Evolutionary conservation across 2,888 invertebrate genomes (phyloP).

Genomic region (Metacarcinus magister): DNA sequence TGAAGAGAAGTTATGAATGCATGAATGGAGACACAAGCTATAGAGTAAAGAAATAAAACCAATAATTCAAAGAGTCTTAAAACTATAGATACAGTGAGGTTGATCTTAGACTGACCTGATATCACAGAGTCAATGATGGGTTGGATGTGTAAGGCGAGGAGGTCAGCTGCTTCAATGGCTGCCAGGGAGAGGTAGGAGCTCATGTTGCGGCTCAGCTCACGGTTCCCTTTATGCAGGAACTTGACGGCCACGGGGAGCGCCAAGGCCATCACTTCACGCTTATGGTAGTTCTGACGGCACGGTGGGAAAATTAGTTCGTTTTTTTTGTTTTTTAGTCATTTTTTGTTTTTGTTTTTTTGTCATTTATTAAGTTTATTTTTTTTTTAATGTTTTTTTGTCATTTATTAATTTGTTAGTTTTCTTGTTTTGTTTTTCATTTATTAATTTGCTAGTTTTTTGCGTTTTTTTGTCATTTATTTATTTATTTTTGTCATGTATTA

Average conservation of each 20-base stretch:
- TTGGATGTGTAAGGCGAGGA: constrained; percentile 94
- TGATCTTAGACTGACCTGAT: constrained; percentile 87
- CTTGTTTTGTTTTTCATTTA: no score
- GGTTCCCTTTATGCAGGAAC: constrained; percentile 95
- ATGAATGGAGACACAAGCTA: neutral
- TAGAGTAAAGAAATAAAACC: neutral
- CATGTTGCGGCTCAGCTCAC: constrained; percentile 94
- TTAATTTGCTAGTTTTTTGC: no score
- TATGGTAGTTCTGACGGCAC: constrained; percentile 88
- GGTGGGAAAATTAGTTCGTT: constrained; percentile 75
- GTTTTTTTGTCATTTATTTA: neutral
- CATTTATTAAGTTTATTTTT: neutral
- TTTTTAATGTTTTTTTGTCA: no score
- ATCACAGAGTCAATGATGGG: constrained; percentile 96
- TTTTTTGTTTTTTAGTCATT: neutral
- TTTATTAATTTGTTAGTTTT: no score
- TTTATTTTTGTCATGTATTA: neutral
- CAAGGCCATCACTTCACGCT: constrained; percentile 91
- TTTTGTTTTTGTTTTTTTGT: no score
- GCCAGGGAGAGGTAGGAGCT: constrained; percentile 96
- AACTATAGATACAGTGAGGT: neutral
- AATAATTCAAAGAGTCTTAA: neutral
- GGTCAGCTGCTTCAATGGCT: constrained; percentile 94
- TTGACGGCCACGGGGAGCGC: constrained; percentile 96
- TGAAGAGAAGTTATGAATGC: no score